Percentiles rank a stretch among this genome's conserved stretches.
phyloP scores from a whole-genome alignment of 2,888 invertebrate species.

The Helicoverpa assulta region DNA sequence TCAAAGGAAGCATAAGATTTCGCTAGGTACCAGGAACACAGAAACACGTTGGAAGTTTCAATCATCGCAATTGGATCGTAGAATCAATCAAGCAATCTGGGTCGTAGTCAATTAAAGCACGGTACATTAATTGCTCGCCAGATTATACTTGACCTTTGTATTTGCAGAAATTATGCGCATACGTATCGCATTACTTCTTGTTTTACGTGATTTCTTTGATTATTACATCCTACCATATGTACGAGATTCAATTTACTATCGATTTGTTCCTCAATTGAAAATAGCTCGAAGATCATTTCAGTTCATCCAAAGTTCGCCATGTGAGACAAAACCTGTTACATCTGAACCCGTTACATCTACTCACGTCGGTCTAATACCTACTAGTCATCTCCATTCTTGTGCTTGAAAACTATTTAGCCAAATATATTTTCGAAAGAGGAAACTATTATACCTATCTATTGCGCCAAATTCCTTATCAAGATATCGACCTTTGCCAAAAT shows the following conservation, averaged over 20 bases:
- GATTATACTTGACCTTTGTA: conserved; percentile 60
- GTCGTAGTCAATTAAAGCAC: conserved; percentile 55
- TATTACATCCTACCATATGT: background rate
- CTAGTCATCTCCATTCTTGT: background rate
- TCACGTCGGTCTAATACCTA: background rate
- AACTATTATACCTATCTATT: background rate
- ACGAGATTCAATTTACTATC: background rate
- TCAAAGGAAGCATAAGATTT: conserved; percentile 4
- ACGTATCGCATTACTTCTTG: conserved; percentile 35
- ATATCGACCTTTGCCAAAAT: conserved; percentile 24
- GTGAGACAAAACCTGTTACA: background rate
- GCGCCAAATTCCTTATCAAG: background rate
- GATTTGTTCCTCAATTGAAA: background rate
- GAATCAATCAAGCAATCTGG: conserved; percentile 58
- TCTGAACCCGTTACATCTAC: background rate
- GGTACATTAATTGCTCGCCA: conserved; percentile 54
- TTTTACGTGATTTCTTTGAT: conserved; percentile 1
- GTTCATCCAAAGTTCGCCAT: background rate
- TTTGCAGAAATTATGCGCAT: conserved; percentile 41
- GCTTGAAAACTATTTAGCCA: background rate
- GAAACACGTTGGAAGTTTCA: conserved; percentile 43
- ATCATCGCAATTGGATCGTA: conserved; percentile 57
- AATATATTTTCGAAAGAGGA: conserved; percentile 2
- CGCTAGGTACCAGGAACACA: conserved; percentile 20
- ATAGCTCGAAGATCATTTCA: background rate